Evolutionary conservation across 2,888 invertebrate genomes (phyloP).

Genomic region (Hypercompe scribonia): DNA sequence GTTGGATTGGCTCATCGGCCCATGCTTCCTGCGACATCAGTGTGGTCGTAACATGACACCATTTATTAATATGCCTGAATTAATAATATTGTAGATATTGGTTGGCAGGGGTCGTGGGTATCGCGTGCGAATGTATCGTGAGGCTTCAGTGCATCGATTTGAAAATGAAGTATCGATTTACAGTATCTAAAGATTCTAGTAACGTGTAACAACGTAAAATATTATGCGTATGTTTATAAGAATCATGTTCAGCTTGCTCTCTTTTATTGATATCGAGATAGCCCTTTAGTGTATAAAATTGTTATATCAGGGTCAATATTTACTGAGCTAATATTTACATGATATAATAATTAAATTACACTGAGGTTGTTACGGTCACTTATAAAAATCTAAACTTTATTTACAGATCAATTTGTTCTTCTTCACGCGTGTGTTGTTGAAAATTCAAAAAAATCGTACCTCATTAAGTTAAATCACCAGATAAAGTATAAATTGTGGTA

Average conservation of each 20-base stretch:
- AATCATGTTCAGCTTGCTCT: constrained; percentile 14
- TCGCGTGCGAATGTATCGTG: constrained; percentile 84
- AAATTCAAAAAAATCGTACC: neutral
- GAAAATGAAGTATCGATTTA: constrained; percentile 79
- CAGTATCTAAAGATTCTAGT: constrained; percentile 54
- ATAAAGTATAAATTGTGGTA: neutral
- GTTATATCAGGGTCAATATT: neutral
- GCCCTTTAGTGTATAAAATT: neutral
- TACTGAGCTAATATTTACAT: neutral
- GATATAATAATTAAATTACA: neutral
- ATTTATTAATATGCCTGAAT: constrained; percentile 84
- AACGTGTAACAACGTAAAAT: constrained; percentile 38
- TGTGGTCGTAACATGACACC: constrained; percentile 85
- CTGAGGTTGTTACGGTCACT: neutral
- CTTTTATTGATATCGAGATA: constrained; percentile 21
- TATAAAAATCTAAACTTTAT: neutral
- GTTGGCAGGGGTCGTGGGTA: constrained; percentile 72
- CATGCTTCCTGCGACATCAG: constrained; percentile 84
- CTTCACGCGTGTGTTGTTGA: neutral
- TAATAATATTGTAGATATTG: constrained; percentile 84
- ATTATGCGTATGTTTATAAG: constrained; percentile 25
- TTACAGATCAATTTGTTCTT: neutral
- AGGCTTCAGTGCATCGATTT: constrained; percentile 80
- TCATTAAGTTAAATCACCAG: neutral
- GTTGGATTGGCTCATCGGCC: constrained; percentile 78